Conservation (phyloP, 2,113 vertebrate genomes). For the Galemys pyrenaicus region DNA sequence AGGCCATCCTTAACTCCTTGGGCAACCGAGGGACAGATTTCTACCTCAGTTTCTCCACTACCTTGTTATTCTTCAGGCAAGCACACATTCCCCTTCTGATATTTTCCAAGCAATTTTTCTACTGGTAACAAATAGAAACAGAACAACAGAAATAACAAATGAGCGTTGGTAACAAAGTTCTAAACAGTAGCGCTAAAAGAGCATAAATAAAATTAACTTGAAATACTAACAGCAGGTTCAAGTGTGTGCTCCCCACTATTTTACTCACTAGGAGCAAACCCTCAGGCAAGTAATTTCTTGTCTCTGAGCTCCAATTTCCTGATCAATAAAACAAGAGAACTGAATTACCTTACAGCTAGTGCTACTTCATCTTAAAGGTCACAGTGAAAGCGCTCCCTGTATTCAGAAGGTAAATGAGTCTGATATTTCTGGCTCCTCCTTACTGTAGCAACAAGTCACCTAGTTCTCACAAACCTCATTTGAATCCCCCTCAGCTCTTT, state of each 20-base stretch:
- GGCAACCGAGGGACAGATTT: background rate
- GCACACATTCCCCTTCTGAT: background rate
- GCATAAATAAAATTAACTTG: background rate
- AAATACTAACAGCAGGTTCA: background rate
- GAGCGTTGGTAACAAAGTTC: background rate
- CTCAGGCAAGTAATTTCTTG: background rate
- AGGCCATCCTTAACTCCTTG: background rate
- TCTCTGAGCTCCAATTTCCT: background rate
- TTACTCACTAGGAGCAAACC: background rate
- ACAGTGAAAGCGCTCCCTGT: background rate
- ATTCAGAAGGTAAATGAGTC: background rate
- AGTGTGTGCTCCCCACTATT: background rate
- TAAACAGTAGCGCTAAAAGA: background rate
- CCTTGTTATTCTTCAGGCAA: background rate
- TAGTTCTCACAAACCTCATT: background rate
- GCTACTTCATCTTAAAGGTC: background rate
- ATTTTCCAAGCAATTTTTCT: background rate
- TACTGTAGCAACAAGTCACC: background rate
- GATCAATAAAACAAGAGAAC: conserved; percentile 5
- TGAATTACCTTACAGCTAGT: background rate
- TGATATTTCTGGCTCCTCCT: background rate
- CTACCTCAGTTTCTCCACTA: background rate
- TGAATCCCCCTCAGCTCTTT: background rate
- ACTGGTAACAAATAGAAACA: background rate
- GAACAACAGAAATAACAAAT: background rate